These are phyloP conservation scores for Sycophaga agraensis DNA, from an alignment of 1,140 invertebrate species.

Conservation along the genomic window DNA sequence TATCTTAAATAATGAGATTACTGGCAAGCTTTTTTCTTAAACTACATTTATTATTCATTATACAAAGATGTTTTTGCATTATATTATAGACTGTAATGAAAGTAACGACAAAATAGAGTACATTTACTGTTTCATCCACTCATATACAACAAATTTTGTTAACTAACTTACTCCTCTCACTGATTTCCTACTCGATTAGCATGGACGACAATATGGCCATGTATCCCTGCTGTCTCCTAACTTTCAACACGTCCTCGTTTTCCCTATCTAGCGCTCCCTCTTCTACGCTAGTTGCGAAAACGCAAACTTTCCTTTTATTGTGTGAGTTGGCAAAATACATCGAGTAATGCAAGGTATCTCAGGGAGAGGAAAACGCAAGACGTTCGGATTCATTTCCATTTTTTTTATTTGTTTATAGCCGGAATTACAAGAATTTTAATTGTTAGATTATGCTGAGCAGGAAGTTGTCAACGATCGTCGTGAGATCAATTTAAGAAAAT, in stretches of 20 bases:
- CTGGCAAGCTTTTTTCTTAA: too few relatives aligned
- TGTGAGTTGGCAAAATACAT: slow-evolving; percentile 31
- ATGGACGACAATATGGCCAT: slow-evolving; percentile 26
- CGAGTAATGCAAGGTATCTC: too few relatives aligned
- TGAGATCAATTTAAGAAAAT: slow-evolving; percentile 39
- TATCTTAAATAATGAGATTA: too few relatives aligned
- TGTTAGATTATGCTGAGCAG: slow-evolving; percentile 46
- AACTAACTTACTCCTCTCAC: too few relatives aligned
- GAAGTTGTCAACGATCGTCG: slow-evolving; percentile 32
- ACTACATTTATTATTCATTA: too few relatives aligned
- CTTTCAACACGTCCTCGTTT: too few relatives aligned
- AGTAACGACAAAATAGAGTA: too few relatives aligned
- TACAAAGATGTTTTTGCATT: too few relatives aligned
- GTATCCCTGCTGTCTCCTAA: slow-evolving; percentile 34
- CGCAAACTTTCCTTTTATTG: slow-evolving; percentile 2
- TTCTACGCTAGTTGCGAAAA: slow-evolving; percentile 9
- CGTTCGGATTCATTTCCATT: slow-evolving; percentile 11
- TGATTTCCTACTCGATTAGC: slow-evolving; percentile 25
- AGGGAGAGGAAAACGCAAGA: slow-evolving; percentile 26
- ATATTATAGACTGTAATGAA: too few relatives aligned
- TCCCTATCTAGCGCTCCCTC: neutral
- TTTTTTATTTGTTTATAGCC: slow-evolving; percentile 29
- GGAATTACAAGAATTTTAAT: slow-evolving; percentile 39
- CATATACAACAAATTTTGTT: too few relatives aligned
- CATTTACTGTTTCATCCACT: too few relatives aligned